Evolutionary conservation across 2,888 invertebrate genomes (phyloP), one percentile per base, ranked within the genome.

Genomic region (Leptinotarsa haldemani): DNA sequence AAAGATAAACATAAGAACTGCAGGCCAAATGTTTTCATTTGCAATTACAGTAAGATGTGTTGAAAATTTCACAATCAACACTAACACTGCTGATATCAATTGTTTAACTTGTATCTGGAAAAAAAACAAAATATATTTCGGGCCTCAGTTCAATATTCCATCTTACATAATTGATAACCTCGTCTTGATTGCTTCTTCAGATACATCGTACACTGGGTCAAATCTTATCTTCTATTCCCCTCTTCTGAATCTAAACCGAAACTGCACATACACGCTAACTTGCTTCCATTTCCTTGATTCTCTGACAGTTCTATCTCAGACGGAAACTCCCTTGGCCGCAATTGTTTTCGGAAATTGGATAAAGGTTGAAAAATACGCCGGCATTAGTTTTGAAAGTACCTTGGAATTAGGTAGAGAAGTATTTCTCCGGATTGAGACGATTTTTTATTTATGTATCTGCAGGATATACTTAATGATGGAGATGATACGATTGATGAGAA

Each of bases 291-390:
- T 83, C 81, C 83, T 80, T 73, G 80, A 71, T 66, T 72, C 74
- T 73, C 65, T 69, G 73, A 71, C 74, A 71, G 65, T 73, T 79
- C 76, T 77, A 78, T 78, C 75, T 73, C 70, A 61, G 74, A 74
- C 77, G 77, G 78, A 79, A 78, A 70, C 77, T 75, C 76, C 78
- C 79, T 77, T 71, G 75, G 74, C 76, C 76, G 79, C 84, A 86
- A 87, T 86, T 87, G 87, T 88, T 88, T 89, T 88, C 87, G 86
- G 87, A 88, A 89, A 89, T 89, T 88, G 88, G 86, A 88, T 86
- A 85, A 84, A 84, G 84, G 83, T 83, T 86, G 86, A 87, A 88
- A 88, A 88, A 87, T 86, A 85, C 85, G 84, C 85, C 70, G 74
- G 78, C 79, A 78, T 79, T 74, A 73, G 74, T 77, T 77, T 72